Percentiles rank a stretch among this genome's conserved stretches.
These are phyloP conservation scores for Tiliqua scincoides DNA, from an alignment of 2,113 vertebrate genomes.

Conservation along the genomic window DNA sequence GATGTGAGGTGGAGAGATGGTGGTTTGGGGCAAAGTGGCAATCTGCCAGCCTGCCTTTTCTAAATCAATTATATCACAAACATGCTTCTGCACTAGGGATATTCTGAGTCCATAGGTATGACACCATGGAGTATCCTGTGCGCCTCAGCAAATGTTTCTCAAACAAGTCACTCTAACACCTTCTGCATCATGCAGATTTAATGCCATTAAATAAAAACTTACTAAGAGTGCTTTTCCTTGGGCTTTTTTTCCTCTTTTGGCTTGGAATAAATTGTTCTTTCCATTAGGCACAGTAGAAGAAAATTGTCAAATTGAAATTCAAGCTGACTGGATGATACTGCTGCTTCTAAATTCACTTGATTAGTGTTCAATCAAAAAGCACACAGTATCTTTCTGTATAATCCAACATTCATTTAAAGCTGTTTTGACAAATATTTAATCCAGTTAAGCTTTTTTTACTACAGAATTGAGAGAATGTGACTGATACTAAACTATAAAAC, in stretches of 20 bases:
- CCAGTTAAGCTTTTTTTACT: slow-evolving; percentile 23
- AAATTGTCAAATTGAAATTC: neutral
- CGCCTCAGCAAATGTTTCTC: neutral
- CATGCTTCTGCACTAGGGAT: neutral
- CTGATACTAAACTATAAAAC: neutral
- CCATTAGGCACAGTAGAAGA: neutral
- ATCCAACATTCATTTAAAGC: neutral
- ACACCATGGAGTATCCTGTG: neutral
- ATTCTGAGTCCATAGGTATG: neutral
- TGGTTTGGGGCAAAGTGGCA: neutral
- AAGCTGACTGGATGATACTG: neutral
- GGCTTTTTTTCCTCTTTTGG: neutral
- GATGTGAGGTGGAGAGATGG: neutral
- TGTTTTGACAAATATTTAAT: slow-evolving; percentile 2
- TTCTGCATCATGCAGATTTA: neutral
- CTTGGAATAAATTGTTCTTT: neutral
- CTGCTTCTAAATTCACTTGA: neutral
- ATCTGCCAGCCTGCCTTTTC: neutral
- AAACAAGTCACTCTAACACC: neutral
- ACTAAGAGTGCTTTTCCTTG: neutral
- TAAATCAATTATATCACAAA: slow-evolving; percentile 14
- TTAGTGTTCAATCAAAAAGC: neutral
- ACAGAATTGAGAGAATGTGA: neutral
- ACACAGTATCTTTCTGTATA: neutral
- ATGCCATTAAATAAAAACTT: neutral